Percentiles rank a stretch among this genome's conserved stretches.
Evolutionary conservation across 2,113 vertebrate species (phyloP).

Genomic region (Hydrochoerus hydrochaeris): DNA sequence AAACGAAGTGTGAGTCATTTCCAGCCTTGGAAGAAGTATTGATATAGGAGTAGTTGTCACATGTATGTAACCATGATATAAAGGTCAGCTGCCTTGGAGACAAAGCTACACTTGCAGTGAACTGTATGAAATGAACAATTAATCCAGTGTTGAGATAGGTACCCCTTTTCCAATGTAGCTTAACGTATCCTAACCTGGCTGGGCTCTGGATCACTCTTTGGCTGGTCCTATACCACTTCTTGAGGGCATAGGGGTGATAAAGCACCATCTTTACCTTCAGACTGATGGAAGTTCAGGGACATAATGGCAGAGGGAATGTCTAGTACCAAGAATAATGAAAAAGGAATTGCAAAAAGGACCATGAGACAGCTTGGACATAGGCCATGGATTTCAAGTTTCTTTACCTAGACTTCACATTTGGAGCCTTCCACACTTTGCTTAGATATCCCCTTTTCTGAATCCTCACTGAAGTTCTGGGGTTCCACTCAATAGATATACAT

Average conservation of each 20-base stretch:
- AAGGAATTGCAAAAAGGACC: not conserved
- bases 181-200: not conserved
- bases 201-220: not conserved
- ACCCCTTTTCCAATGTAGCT: not conserved
- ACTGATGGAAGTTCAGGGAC: not conserved
- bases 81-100: not conserved
- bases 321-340: not conserved
- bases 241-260: not conserved
- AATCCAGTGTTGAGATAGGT: not conserved
- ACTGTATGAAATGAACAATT: not conserved
- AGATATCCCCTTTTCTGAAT: not conserved
- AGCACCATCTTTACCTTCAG: not conserved
- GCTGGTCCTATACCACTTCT: not conserved
- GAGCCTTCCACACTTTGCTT: not conserved
- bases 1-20: not conserved
- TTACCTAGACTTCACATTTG: not conserved
- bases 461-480: not conserved
- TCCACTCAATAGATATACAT: not conserved
- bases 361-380: not conserved
- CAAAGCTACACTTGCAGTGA: not conserved
- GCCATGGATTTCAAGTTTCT: not conserved
- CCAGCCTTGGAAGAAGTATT: not conserved
- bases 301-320: not conserved
- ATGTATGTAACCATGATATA: not conserved
- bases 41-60: not conserved